These are phyloP conservation scores for Pristionchus maxplancki DNA, from an alignment of 2,888 invertebrate genomes.

Conservation along the genomic window DNA sequence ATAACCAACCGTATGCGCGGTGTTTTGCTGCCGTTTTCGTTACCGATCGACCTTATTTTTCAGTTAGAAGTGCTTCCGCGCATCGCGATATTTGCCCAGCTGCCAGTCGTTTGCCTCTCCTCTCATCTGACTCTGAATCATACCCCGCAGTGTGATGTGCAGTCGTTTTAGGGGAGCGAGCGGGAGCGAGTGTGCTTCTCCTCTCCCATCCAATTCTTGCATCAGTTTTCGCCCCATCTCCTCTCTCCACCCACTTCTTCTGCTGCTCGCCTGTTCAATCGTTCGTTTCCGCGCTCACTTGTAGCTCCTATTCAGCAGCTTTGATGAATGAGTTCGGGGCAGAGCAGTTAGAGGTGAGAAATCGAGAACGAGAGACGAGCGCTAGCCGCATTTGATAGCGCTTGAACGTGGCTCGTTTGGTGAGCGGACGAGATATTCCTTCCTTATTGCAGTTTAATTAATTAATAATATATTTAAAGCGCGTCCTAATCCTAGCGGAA, in stretches of 20 bases:
- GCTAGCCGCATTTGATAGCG: background rate
- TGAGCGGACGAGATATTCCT: background rate
- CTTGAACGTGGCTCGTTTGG: background rate
- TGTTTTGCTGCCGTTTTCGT: background rate
- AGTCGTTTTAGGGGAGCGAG: background rate
- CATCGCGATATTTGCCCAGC: background rate
- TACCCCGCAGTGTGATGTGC: background rate
- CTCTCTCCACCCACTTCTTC: background rate
- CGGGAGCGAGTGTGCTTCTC: background rate
- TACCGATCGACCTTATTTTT: background rate
- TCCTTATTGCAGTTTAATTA: background rate
- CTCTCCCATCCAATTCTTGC: background rate
- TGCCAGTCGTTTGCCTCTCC: background rate
- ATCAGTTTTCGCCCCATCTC: background rate
- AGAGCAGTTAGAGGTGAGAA: slow-evolving; percentile 32
- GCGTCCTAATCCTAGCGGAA: background rate
- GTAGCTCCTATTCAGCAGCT: background rate
- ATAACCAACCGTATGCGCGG: background rate
- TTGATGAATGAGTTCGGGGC: background rate
- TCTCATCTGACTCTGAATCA: slow-evolving; percentile 30
- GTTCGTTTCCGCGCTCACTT: slow-evolving; percentile 9
- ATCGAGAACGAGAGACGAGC: background rate
- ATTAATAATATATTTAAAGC: background rate
- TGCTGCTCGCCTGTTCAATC: slow-evolving; percentile 13
- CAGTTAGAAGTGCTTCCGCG: background rate